A percentile compares a stretch with the other conserved stretches of the same genome.
These are phyloP conservation scores for Darevskia mixta DNA, from an alignment of 2,797 vertebrate genomes.

Conservation along the genomic window DNA sequence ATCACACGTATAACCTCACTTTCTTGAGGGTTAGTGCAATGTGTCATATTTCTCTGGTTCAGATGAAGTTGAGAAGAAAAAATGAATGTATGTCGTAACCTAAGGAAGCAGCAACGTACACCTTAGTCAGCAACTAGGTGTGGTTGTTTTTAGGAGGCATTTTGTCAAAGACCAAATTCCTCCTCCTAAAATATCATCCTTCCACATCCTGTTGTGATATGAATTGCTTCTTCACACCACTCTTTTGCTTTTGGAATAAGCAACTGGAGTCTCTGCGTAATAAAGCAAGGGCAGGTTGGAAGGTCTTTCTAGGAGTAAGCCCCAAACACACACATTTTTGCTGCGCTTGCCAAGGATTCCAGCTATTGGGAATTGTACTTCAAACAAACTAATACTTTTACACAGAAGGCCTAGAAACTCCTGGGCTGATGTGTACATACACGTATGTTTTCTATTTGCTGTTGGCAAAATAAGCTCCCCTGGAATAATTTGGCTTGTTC, in stretches of 20 bases:
- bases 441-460: background rate
- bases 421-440: background rate
- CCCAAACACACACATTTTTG: background rate
- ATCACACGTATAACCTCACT: constrained; percentile 86
- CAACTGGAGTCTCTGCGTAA: background rate
- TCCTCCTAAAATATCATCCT: background rate
- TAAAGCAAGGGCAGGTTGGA: background rate
- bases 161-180: background rate
- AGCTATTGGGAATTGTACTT: background rate
- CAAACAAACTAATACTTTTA: background rate
- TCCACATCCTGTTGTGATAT: background rate
- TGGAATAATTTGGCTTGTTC: background rate
- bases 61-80: background rate
- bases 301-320: background rate
- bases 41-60: background rate
- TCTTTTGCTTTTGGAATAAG: background rate
- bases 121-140: background rate
- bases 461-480: background rate
- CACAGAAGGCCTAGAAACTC: background rate
- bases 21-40: constrained; percentile 87
- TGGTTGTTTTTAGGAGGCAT: background rate
- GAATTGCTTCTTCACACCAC: background rate
- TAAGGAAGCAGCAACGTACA: background rate
- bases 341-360: background rate
- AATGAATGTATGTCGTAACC: background rate